Conservation (phyloP, 1,140 invertebrate species). For the Drosophila burlai region DNA sequence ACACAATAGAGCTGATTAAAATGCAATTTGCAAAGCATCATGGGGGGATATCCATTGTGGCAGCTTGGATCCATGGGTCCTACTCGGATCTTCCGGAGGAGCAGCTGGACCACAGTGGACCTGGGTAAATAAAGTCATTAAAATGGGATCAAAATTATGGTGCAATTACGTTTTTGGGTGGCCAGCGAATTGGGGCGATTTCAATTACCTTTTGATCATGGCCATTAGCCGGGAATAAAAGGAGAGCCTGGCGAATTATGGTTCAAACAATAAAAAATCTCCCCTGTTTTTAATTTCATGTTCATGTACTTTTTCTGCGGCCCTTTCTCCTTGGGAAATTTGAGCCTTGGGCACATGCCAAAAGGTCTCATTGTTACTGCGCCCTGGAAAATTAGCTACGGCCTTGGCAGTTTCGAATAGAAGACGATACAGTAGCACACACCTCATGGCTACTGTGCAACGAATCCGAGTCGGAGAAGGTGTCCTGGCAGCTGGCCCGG, state of each 20-base stretch:
- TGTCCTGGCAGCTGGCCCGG: constrained; percentile 22
- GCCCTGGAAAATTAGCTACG: constrained; percentile 57
- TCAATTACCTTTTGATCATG: constrained; percentile 69
- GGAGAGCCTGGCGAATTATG: constrained; percentile 22
- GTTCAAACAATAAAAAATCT: constrained; percentile 15
- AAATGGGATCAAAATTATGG: constrained; percentile 81
- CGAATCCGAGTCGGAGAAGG: constrained; percentile 23
- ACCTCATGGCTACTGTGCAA: constrained; percentile 45
- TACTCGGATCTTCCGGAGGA: constrained; percentile 2
- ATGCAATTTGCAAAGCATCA: constrained; percentile 65
- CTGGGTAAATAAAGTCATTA: constrained; percentile 77
- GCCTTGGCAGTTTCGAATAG: constrained; percentile 18
- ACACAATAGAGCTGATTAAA: constrained; percentile 78
- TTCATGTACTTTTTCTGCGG: neutral
- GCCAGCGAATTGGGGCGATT: constrained; percentile 47
- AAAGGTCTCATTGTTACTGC: constrained; percentile 13
- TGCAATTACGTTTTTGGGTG: constrained; percentile 80
- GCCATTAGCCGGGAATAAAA: constrained; percentile 45
- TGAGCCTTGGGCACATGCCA: constrained; percentile 48
- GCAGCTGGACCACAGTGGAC: constrained; percentile 19
- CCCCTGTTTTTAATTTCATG: neutral
- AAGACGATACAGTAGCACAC: constrained; percentile 39
- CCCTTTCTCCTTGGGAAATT: constrained; percentile 15
- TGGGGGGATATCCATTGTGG: constrained; percentile 48
- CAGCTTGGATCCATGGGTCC: constrained; percentile 5